Base-by-base conservation (phyloP, 2,797 vertebrate species). In the Sebastes umbrosus region DNA sequence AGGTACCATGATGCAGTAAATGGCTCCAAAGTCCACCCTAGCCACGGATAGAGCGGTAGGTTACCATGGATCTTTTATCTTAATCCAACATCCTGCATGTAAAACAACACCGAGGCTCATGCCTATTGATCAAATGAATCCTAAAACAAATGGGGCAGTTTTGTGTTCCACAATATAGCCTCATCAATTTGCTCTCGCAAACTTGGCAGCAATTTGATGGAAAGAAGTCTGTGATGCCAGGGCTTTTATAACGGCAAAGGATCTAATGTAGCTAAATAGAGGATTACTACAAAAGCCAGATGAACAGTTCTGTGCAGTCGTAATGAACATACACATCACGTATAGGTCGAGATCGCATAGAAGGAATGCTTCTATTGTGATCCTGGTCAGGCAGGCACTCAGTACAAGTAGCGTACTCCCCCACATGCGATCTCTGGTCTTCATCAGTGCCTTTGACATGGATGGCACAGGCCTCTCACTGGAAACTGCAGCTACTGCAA, bases 11-110 rank as follows among this genome's bases (percentile, higher is more conserved):
- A 73, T 50, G 39, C 57, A 83, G 18, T 66, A 86, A 90, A 87
- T n/a, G 80, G 76, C 75, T 92, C 86, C 84, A 73, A 88, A 91
- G 89, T 91, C 75, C 84, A 88, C 27, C 32, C 46, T 20, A 7
- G 6, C 20, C 7, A 77, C 8, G 3, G 52, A 69, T 10, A 27
- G 12, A 60, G 29, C 5, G 2, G 14, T 8, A 58, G 14, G 20
- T 73, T 52, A 31, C 55, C 58, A 60, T 52, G 22, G 32, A 0
- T 13, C 12, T 70, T 68, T 79, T 69, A 73, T 81, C 52, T 46
- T 10, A 58, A 74, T 22, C 12, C 59, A 63, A 77, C 39, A 58
- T 36, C 32, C 64, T 5, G 52, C 67, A 58, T 60, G 18, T 39
- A 50, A 62, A 79, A 63, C 9, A 24, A 52, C 8, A 8, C 5